Conservation (phyloP, 2,113 vertebrate genomes). For the Meles meles region DNA sequence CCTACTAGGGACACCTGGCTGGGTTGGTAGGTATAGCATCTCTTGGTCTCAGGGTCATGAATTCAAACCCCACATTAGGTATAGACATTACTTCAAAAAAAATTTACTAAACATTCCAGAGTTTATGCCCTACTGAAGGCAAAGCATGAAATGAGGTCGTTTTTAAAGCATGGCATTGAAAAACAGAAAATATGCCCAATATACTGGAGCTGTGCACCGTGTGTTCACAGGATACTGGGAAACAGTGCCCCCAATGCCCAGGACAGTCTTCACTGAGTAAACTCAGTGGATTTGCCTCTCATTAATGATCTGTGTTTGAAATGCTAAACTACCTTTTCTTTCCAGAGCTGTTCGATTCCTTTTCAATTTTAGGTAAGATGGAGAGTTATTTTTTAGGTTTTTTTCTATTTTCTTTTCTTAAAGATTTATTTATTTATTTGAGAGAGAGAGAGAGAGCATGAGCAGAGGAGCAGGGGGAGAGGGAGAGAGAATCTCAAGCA, state of each 20-base stretch:
- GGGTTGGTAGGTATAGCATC: background rate
- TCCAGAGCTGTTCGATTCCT: background rate
- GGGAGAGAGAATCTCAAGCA: background rate
- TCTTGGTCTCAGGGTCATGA: background rate
- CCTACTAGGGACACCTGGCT: background rate
- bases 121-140: background rate
- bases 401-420: background rate
- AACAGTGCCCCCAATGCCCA: too few species aligned
- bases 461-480: background rate
- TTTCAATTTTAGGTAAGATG: constrained; percentile 19
- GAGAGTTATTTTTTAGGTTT: background rate
- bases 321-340: background rate
- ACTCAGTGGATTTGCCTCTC: background rate
- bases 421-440: background rate
- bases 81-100: background rate
- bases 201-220: constrained; percentile 21
- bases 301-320: background rate
- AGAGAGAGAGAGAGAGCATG: background rate
- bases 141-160: background rate
- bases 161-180: background rate
- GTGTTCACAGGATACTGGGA: background rate
- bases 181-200: background rate
- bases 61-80: background rate
- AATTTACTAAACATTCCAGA: constrained; percentile 23
- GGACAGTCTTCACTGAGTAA: background rate